Percentiles rank a stretch among this genome's conserved stretches.
Conservation (phyloP, 1,140 invertebrate species). For the Drosophila rufa region DNA sequence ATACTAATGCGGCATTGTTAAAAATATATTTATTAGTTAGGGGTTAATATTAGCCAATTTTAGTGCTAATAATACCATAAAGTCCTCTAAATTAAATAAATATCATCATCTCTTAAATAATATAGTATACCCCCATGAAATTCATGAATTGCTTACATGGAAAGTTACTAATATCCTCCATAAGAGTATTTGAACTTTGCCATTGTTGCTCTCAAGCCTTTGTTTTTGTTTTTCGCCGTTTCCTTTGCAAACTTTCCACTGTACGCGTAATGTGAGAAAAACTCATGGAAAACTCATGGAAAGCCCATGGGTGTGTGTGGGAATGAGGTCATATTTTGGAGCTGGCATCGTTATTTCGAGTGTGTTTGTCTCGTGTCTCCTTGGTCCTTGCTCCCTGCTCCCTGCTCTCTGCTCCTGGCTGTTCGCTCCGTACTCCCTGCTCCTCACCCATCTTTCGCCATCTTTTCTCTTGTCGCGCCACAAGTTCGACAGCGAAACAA, state of each 20-base stretch:
- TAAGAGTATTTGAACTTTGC: constrained; percentile 9
- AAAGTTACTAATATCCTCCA: neutral
- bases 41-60: too few species aligned
- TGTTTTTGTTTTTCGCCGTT: constrained; percentile 1
- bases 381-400: neutral
- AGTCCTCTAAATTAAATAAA: too few species aligned
- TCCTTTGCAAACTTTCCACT: constrained; percentile 28
- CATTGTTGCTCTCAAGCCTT: neutral
- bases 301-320: constrained; percentile 33
- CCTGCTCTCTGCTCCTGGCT: neutral
- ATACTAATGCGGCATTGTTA: too few species aligned
- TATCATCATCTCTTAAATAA: too few species aligned
- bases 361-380: constrained; percentile 17
- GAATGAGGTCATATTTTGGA: constrained; percentile 80
- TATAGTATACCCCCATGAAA: neutral
- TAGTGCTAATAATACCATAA: too few species aligned
- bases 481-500: constrained; percentile 41
- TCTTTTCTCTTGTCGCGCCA: constrained; percentile 12
- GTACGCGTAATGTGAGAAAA: constrained; percentile 29
- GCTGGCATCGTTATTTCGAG: constrained; percentile 55
- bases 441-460: neutral
- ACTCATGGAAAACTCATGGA: constrained; percentile 32
- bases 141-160: neutral
- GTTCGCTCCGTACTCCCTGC: neutral
- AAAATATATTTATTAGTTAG: too few species aligned